Evolutionary conservation across 1,140 invertebrate species (phyloP).

Genomic region (Pseudoatta argentina): DNA sequence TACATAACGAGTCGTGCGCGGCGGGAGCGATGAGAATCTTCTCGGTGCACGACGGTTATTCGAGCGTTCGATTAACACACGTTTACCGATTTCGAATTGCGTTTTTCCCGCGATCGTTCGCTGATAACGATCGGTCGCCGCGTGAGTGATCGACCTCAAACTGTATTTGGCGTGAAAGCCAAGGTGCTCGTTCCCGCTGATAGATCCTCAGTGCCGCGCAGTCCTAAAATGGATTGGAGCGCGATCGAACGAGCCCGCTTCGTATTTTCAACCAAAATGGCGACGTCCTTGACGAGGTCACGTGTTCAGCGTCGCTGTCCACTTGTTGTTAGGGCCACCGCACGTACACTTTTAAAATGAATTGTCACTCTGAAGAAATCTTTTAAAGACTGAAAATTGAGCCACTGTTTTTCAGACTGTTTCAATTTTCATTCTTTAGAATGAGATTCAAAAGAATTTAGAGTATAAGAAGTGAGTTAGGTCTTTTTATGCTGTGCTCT

Average conservation of each 20-base stretch:
- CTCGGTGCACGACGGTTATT: constrained; percentile 55
- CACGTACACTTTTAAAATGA: too few relatives aligned
- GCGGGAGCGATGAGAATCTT: constrained; percentile 77
- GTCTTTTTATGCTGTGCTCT: too few relatives aligned
- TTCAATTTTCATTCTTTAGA: too few relatives aligned
- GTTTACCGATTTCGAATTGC: neutral
- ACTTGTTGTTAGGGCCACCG: neutral
- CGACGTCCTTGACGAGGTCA: constrained; percentile 84
- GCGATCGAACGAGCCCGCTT: constrained; percentile 57
- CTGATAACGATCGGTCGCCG: constrained; percentile 11
- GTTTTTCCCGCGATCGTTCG: neutral
- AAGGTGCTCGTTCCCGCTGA: constrained; percentile 17
- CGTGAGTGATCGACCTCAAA: neutral
- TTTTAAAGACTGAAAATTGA: too few relatives aligned
- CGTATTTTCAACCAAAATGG: constrained; percentile 78
- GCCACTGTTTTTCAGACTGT: too few relatives aligned
- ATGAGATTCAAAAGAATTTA: too few relatives aligned
- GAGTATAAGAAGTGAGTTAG: too few relatives aligned
- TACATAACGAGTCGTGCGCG: constrained; percentile 69
- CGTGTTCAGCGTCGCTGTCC: constrained; percentile 71
- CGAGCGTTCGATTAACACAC: neutral
- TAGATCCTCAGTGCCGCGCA: constrained; percentile 38
- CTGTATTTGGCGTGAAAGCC: constrained; percentile 56
- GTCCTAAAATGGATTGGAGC: constrained; percentile 42
- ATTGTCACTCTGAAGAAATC: too few relatives aligned